Evolutionary conservation across 2,888 invertebrate species (phyloP).

Genomic region (Eilema griseolum): DNA sequence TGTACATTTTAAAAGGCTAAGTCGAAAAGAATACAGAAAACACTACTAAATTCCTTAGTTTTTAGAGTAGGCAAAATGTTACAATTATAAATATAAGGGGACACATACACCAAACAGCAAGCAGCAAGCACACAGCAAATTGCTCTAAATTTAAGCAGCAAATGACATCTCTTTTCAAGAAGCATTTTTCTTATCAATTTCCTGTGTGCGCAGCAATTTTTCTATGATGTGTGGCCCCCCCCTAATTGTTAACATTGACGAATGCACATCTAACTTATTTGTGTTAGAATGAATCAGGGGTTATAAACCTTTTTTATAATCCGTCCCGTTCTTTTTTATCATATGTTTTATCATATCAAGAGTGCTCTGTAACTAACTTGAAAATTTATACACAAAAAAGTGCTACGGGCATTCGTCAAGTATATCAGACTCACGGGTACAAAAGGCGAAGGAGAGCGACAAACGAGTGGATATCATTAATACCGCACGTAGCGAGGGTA

Average conservation of each 20-base stretch:
- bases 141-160: too few species aligned
- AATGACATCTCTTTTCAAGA: too few species aligned
- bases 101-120: too few species aligned
- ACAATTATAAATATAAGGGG: constrained; percentile 28
- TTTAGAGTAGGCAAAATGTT: constrained; percentile 33
- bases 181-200: too few species aligned
- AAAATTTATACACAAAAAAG: not conserved
- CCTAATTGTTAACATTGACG: constrained; percentile 20
- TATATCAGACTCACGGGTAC: not conserved
- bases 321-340: not conserved
- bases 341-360: not conserved
- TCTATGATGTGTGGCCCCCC: too few species aligned
- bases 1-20: constrained; percentile 31
- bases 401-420: not conserved
- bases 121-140: too few species aligned
- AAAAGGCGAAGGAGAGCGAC: not conserved
- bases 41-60: constrained; percentile 31
- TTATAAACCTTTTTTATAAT: not conserved
- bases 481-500: not conserved
- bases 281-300: not conserved
- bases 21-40: constrained; percentile 36
- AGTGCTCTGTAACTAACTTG: not conserved
- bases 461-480: not conserved
- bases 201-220: too few species aligned
- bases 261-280: constrained; percentile 6